A percentile compares a stretch with the other conserved stretches of the same genome.
These are phyloP conservation scores for Origma solitaria DNA, from an alignment of 2,113 vertebrate species.

Conservation along the genomic window DNA sequence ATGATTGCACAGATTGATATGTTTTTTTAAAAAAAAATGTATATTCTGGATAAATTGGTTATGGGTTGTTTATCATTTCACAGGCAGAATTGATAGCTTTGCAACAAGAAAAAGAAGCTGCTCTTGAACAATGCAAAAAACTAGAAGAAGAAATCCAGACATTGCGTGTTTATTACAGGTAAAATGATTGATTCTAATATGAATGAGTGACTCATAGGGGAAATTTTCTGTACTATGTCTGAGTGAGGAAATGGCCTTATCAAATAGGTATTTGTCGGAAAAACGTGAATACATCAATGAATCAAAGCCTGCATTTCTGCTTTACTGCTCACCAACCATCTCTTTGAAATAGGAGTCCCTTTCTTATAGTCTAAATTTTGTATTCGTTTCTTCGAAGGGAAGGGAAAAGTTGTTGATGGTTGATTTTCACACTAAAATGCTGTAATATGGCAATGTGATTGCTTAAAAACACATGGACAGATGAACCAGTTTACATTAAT, in stretches of 20 bases:
- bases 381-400: not conserved
- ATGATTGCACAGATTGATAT: not conserved
- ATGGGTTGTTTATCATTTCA: not conserved
- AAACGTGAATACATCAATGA: constrained; percentile 48
- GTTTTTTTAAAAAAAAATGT: not conserved
- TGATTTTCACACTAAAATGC: not conserved
- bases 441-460: not conserved
- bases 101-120: constrained; percentile 74
- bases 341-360: constrained; percentile 19
- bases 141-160: constrained; percentile 80
- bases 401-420: not conserved
- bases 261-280: constrained; percentile 41
- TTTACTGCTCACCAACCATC: constrained; percentile 21
- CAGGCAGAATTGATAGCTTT: constrained; percentile 74
- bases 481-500: not conserved
- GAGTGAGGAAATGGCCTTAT: constrained; percentile 53
- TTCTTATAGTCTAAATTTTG: not conserved
- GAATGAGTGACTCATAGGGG: constrained; percentile 36
- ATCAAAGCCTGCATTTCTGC: constrained; percentile 50
- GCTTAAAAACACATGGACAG: not conserved
- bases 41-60: not conserved
- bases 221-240: constrained; percentile 17
- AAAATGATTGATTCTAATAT: constrained; percentile 46
- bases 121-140: constrained; percentile 71
- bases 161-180: constrained; percentile 80